A percentile compares a stretch with the other conserved stretches of the same genome.
Evolutionary conservation across 2,797 vertebrate genomes (phyloP).

Genomic region (Masticophis lateralis): DNA sequence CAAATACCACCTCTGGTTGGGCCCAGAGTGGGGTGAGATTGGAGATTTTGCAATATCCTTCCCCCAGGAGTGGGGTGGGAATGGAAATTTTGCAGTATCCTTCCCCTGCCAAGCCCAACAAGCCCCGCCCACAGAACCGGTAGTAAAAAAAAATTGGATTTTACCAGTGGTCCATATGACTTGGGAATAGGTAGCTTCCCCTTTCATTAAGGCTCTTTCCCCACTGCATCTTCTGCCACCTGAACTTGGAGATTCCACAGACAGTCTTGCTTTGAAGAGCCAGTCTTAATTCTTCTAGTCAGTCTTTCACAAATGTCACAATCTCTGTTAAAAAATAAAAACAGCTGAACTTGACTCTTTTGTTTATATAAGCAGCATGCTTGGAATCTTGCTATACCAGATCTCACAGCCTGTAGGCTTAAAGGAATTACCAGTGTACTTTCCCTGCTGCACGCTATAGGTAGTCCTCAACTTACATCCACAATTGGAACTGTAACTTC

Average conservation of each 20-base stretch:
- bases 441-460: not conserved
- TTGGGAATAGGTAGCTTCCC: not conserved
- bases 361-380: not conserved
- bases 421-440: not conserved
- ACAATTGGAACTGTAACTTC: not conserved
- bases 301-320: not conserved
- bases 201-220: not conserved
- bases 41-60: too few species aligned
- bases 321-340: not conserved
- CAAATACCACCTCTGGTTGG: too few species aligned
- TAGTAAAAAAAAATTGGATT: too few species aligned
- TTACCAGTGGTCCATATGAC: not conserved
- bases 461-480: not conserved
- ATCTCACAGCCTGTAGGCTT: not conserved
- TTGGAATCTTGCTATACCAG: not conserved
- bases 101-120: too few species aligned
- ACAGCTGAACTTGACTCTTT: not conserved
- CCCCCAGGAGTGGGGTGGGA: too few species aligned
- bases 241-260: not conserved
- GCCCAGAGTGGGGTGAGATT: too few species aligned
- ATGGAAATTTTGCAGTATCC: too few species aligned
- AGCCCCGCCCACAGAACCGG: too few species aligned
- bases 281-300: not conserved
- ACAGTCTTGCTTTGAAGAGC: not conserved
- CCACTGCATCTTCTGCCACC: not conserved